Percentiles rank a stretch among this genome's conserved stretches.
These are phyloP conservation scores for Rhea americana DNA, from an alignment of 2,113 vertebrate species.

Conservation along the genomic window DNA sequence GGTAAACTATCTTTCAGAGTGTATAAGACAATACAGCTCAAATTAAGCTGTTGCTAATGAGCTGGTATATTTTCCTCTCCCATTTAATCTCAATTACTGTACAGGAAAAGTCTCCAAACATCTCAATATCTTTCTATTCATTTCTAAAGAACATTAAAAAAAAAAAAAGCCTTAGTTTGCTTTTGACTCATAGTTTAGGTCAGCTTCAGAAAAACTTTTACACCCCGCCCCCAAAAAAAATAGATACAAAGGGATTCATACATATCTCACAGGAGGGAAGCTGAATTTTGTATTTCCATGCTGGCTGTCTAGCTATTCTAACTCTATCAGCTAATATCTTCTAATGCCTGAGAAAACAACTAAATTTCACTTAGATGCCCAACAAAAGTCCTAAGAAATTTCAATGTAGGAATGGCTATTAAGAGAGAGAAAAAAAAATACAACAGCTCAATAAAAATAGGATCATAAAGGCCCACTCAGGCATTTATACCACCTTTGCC, in stretches of 20 bases:
- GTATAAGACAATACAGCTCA: accelerated
- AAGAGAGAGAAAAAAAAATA: neutral
- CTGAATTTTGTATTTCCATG: neutral
- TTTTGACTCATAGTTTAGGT: neutral
- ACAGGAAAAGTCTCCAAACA: neutral
- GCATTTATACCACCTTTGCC: neutral
- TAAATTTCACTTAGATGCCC: neutral
- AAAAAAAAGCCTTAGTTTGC: neutral
- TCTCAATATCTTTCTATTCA: neutral
- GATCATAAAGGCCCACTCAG: neutral
- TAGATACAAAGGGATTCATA: neutral
- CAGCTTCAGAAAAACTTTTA: neutral
- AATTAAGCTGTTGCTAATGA: neutral
- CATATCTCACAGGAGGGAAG: accelerated
- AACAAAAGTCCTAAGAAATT: neutral
- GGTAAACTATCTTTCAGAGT: neutral
- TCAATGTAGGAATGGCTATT: neutral
- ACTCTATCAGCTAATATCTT: neutral
- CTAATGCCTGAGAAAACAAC: neutral
- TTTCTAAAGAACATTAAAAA: neutral
- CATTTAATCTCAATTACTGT: neutral
- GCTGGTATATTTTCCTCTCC: neutral
- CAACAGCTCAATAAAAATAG: neutral
- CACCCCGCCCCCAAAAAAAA: neutral
- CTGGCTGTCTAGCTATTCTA: neutral